Conservation (phyloP, 2,113 vertebrate species). For the Seriola rivoliana region DNA sequence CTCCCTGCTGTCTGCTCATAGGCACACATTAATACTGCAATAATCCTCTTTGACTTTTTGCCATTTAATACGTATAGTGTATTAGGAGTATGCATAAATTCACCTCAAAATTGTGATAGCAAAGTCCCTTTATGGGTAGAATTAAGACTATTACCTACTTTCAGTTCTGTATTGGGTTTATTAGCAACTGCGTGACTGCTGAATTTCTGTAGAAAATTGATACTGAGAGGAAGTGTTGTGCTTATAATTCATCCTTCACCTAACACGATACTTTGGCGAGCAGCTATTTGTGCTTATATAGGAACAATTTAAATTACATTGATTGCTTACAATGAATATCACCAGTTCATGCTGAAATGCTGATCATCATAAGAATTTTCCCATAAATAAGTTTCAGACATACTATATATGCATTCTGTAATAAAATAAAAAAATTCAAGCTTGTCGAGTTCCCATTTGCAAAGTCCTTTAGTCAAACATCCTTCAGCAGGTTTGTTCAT, state of each 20-base stretch:
- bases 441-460: neutral
- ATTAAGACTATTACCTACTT: conserved; percentile 42
- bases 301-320: neutral
- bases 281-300: neutral
- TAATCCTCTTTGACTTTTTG: conserved; percentile 69
- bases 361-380: conserved; percentile 1
- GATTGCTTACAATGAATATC: conserved; percentile 13
- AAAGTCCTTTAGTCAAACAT: neutral
- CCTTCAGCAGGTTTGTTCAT: neutral
- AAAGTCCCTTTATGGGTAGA: conserved; percentile 28
- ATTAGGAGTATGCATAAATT: conserved; percentile 45
- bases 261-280: neutral
- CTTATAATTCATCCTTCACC: conserved; percentile 4
- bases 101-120: conserved; percentile 44
- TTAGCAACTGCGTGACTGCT: conserved; percentile 12
- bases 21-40: conserved; percentile 55
- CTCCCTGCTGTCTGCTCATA: conserved; percentile 53
- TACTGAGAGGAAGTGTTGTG: neutral
- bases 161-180: conserved; percentile 24
- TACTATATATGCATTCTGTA: neutral
- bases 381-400: neutral
- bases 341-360: neutral
- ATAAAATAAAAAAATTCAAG: neutral
- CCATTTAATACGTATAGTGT: conserved; percentile 52
- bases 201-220: conserved; percentile 2